Base-by-base conservation (phyloP, 2,113 vertebrate genomes). In the Lucifuga dentata region DNA sequence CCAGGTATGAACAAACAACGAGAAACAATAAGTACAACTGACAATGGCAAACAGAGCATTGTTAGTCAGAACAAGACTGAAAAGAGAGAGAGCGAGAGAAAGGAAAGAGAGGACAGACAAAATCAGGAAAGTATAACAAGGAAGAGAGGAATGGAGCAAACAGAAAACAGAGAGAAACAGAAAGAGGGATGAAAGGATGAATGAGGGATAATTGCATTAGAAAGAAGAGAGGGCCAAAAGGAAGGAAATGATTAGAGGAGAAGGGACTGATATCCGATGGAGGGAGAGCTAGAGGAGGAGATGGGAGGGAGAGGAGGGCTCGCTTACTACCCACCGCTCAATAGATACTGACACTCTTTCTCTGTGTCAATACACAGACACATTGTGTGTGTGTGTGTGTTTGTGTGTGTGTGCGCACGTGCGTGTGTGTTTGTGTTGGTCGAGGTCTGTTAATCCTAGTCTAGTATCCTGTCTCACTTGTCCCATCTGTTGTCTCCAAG, bases 161-260 rank as follows among this genome's bases (percentile, higher is more conserved):
- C 41, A 71, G 67, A 67, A 36, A 72, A 75, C 61, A 48, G 46
- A 48, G 32, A 11, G 23, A 64, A 43, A 62, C 21, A 44, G 73
- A 70, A 76, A 75, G 73, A 40, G 41, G 68, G 75, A 81, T 78
- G 80, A 82, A 87, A 84, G 61, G 73, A 90, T 74, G 79, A 86
- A 90, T 71, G 85, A 89, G 80, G 80, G 76, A 86, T 92, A 89
- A 92, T 91, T 92, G 81, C 85, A 91, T 91, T 92, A 91, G 91
- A 92, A 92, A 86, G 89, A 90, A 80, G 83, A 88, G 90, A 89
- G 82, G 83, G 52, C 88, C 81, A 90, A 90, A 85, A 92, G 91
- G 92, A 93, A 92, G 91, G 91, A 93, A 93, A 92, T 90, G 81
- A 92, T 92, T 92, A 91, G 86, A 88, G 81, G 85, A 87, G 87